phyloP scores from a whole-genome alignment of 1,140 invertebrate species.

The Scaptomyza pallida region DNA sequence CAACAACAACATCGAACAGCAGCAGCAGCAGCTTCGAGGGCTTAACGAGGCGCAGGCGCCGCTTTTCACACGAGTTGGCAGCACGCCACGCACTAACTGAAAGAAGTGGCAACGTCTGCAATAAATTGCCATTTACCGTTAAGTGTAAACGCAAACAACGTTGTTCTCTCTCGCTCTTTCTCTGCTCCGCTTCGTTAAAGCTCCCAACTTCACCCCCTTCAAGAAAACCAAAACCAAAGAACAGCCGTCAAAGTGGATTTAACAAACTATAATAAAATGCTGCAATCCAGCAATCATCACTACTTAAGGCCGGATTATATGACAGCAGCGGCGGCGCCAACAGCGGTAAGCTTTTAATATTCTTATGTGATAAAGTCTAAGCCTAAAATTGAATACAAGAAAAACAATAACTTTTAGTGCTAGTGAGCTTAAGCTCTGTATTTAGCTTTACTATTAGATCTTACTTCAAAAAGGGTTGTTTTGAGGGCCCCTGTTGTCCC shows the following conservation, averaged over 20 bases:
- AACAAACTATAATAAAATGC: constrained; percentile 87
- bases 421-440: too few relatives aligned
- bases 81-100: constrained; percentile 30
- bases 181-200: constrained; percentile 9
- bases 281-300: constrained; percentile 92
- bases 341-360: constrained; percentile 88
- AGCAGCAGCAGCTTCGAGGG: neutral
- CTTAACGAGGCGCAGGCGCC: constrained; percentile 65
- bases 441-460: too few relatives aligned
- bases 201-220: constrained; percentile 32
- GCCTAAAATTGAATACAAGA: too few relatives aligned
- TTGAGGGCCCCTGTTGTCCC: too few relatives aligned
- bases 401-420: too few relatives aligned
- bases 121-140: constrained; percentile 59
- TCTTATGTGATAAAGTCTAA: too few relatives aligned
- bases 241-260: constrained; percentile 84
- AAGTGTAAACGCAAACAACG: constrained; percentile 25
- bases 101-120: neutral
- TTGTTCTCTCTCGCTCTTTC: neutral
- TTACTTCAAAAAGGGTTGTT: too few relatives aligned
- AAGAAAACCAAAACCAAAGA: constrained; percentile 72
- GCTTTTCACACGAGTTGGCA: constrained; percentile 76
- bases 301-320: constrained; percentile 96
- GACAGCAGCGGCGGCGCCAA: constrained; percentile 92
- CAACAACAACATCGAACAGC: neutral